Evolutionary conservation across 2,797 vertebrate genomes (phyloP).

Genomic region (Crax fasciolata): DNA sequence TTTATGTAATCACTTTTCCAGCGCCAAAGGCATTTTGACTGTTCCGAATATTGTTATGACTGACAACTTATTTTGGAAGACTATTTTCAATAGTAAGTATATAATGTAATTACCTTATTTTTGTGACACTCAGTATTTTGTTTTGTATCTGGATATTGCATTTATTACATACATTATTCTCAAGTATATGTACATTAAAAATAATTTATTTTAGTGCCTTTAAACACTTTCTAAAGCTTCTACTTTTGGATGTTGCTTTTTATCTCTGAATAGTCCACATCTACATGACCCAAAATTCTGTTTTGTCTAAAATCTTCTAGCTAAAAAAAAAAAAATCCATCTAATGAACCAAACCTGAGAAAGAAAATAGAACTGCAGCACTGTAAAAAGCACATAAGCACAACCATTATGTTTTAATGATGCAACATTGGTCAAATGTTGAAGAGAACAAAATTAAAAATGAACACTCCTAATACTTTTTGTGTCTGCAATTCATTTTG

Average conservation of each 20-base stretch:
- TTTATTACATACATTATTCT: background rate
- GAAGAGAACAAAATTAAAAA: background rate
- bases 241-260: background rate
- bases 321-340: background rate
- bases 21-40: background rate
- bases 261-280: background rate
- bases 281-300: background rate
- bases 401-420: background rate
- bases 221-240: background rate
- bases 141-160: background rate
- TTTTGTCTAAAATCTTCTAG: background rate
- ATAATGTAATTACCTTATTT: background rate
- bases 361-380: background rate
- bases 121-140: background rate
- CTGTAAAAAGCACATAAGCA: background rate
- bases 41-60: background rate
- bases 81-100: background rate
- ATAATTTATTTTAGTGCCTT: background rate
- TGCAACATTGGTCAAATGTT: background rate
- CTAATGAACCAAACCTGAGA: background rate
- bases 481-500: slow-evolving; percentile 24
- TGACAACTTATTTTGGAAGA: background rate
- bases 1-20: background rate
- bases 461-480: background rate
- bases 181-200: background rate